A percentile compares a stretch with the other conserved stretches of the same genome.
Conservation (phyloP, 2,888 invertebrate species). For the Nemotelus nigrinus region DNA sequence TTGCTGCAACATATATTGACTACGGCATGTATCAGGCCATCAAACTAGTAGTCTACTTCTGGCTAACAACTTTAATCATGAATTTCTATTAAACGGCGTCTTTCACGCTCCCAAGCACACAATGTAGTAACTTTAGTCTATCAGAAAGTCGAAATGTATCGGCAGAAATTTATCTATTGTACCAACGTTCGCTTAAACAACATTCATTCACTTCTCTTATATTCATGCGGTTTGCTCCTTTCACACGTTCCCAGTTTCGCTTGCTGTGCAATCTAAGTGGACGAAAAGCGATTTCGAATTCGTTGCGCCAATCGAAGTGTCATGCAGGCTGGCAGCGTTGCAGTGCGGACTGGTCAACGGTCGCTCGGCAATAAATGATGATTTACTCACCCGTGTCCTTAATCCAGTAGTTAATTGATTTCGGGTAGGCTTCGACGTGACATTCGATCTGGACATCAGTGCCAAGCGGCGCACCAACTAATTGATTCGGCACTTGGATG, state of each 20-base stretch:
- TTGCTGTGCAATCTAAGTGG: slow-evolving; percentile 23
- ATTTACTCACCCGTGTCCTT: slow-evolving; percentile 79
- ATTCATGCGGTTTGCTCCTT: background rate
- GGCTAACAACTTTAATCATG: slow-evolving; percentile 17
- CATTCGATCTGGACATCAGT: slow-evolving; percentile 90
- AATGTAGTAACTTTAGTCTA: background rate
- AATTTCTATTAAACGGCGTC: no score
- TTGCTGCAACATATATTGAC: no score
- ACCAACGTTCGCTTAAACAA: slow-evolving; percentile 12
- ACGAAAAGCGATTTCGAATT: slow-evolving; percentile 44
- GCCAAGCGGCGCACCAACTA: slow-evolving; percentile 87
- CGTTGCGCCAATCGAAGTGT: slow-evolving; percentile 9
- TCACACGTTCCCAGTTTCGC: background rate
- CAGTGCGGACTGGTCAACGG: slow-evolving; percentile 12
- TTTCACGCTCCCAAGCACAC: no score
- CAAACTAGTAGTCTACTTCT: no score
- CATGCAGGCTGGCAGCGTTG: slow-evolving; percentile 9
- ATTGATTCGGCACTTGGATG: slow-evolving; percentile 91
- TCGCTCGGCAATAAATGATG: slow-evolving; percentile 46
- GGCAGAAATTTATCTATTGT: background rate
- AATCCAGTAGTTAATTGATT: slow-evolving; percentile 91
- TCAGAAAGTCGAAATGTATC: slow-evolving; percentile 18
- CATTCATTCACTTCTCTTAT: background rate
- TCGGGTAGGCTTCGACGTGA: slow-evolving; percentile 89
- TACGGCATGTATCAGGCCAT: no score